Evolutionary conservation across 1,140 invertebrate genomes (phyloP), one percentile per base, ranked within the genome.

Genomic region (Aphelinus atriplicis): DNA sequence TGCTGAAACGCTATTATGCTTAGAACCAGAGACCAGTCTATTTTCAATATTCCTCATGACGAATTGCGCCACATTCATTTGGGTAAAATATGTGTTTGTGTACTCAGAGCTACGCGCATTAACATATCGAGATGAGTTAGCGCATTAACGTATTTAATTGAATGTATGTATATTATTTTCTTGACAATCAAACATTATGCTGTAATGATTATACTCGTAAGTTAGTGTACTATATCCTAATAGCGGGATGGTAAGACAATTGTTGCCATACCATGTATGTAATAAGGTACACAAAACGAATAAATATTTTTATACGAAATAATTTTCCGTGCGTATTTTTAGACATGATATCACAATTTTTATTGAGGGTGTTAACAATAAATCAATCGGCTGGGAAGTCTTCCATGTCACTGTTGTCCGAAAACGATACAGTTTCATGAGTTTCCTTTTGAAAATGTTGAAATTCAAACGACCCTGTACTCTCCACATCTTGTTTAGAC

Each of bases 1-100:
- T 88, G 85, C 76, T 87, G 61, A 26, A 26, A 26, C 26, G 26
- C 26, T 26, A 26, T 26, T 26, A 26, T 26, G 26, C 26, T 26
- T 26, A 26, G 26, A 26, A 26, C 26, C 26, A 26, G 26, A 26
- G 26, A 26, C 26, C 26, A 26, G 26, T 26, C 26, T 26, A 26
- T 26, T 26, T 26, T 26, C 26, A 26, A 26, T 26, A 26, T 26
- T 26, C 26, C 26, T 26, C 26, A 26, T 26, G 26, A 26, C 26
- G 26, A 26, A 26, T 26, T 26, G 26, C 26, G 26, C 26, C 26
- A 26, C 26, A 26, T 26, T 26, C 26, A 26, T 26, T 26, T 26
- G 26, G 26, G 26, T 26, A 26, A 26, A 26, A 26, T 26, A 26
- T 26, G 26, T 26, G 26, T 26, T 26, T 26, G 26, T 26, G 26